Evolutionary conservation across 2,113 vertebrate species (phyloP), one percentile per base, ranked within the genome.

Genomic region (Poeciliopsis retropinna): DNA sequence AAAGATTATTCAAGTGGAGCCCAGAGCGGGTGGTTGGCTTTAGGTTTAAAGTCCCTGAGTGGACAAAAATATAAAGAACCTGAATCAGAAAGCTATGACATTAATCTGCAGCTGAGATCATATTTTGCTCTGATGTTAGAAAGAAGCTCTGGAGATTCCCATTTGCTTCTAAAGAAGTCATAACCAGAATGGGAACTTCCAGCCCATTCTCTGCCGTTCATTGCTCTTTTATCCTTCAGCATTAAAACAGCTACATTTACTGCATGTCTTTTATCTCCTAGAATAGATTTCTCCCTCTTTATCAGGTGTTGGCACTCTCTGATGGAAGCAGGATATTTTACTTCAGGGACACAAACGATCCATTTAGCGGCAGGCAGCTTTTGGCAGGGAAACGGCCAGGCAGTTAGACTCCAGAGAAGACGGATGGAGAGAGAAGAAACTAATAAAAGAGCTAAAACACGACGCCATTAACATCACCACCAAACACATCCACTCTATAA

Each of bases 361-460:
- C 65, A 25, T 72, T 85, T 81, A 81, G 72, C 67, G 27, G 60
- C 51, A n/a, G 80, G 76, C 69, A 76, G 66, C 39, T 63, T 67
- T 34, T 77, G 41, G 76, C 74, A 44, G 69, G 71, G 3, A 69
- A 70, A 54, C 22, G 39, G 81, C 83, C 67, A 25, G 66, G 62
- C 1, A 0, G 12, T 61, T 67, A 71, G 1, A 4, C 60, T 39
- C 54, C 25, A 0, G 9, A 66, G 79, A 60, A 81, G 81, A 89
- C 73, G 83, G 83, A 90, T 80, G 85, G 14, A 82, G 64, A 62
- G 17, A 44, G 60, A 79, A 51, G 67, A 72, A 87, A 44, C 70
- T 39, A 17, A 7, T 1, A n/a, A 37, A 57, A 57, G 25, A 27
- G 32, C 72, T 67, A 64, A 39, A 37, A 57, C 54, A n/a, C 5